Base-by-base conservation (phyloP, 2,797 vertebrate species). In the Anguilla marmorata region DNA sequence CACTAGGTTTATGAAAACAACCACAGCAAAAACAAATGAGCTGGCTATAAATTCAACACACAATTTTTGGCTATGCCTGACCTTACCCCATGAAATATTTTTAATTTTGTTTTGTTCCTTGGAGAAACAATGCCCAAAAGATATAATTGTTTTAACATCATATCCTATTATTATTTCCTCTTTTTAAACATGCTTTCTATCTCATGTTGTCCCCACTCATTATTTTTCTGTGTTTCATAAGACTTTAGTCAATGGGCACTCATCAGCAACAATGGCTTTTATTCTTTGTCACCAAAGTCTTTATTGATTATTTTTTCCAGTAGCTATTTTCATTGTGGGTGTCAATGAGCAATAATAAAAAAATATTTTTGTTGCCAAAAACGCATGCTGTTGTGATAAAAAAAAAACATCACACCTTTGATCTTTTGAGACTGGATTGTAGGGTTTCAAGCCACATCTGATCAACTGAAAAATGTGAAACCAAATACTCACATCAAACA, bases 261-360 rank as follows among this genome's bases (percentile, higher is more conserved):
- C 85, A 72, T 88, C 76, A 86, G 19, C 50, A 50, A 27, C 4
- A 86, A 52, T 72, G 37, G 45, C 45, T 79, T 37, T 76, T 48
- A n/a, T 48, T 86, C 19, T 52, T 88, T 88, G 85, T 83, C 48
- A 88, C 69, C 80, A 56, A 86, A 86, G 83, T 69, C 66, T 66
- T 60, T 60, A 60, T 60, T 21, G 2, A 6, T 52, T 9, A 21
- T 27, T 60, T 84, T n/a, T 52, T 84, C n/a, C 27, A 5, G 24
- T 48, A 30, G 27, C 7, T 85, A 48, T 30, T 85, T 30, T 30
- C 52, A 27, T 54, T 58, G 52, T 50, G 45, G 48, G 0, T 58
- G 52, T 76, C 12, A 19, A 76, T 76, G 72, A 76, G 30, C 30
- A 7, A 14, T 11, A 66, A 82, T 82, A 48, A 56, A 60, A 63